Conservation (phyloP, 1,140 invertebrate genomes). For the Eumeta japonica region DNA sequence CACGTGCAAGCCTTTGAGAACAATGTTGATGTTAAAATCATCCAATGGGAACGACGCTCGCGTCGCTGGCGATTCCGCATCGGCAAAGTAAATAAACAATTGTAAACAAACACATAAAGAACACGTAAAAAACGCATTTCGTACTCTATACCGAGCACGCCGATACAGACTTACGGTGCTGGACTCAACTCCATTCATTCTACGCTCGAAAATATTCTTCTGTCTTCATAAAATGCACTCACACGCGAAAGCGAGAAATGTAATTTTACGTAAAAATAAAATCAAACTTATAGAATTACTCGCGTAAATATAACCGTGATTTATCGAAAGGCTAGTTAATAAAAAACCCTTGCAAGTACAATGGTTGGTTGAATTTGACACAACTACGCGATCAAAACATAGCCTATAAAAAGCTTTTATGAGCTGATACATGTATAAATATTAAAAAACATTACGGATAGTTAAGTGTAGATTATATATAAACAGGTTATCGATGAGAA, state of each 20-base stretch:
- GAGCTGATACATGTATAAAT: not conserved
- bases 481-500: conserved; percentile 14
- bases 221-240: not conserved
- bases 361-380: conserved; percentile 44
- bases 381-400: conserved; percentile 48
- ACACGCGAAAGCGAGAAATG: not conserved
- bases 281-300: conserved; percentile 1
- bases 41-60: no score
- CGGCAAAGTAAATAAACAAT: conserved; percentile 46
- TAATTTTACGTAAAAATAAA: not conserved
- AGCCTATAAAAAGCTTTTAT: conserved; percentile 28
- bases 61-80: conserved; percentile 12
- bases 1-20: no score
- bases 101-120: conserved; percentile 43
- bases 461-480: conserved; percentile 13
- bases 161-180: not conserved
- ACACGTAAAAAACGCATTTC: conserved; percentile 40
- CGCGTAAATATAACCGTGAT: conserved; percentile 27
- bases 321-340: conserved; percentile 29
- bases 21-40: no score
- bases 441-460: not conserved
- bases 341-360: conserved; percentile 32
- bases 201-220: not conserved
- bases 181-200: not conserved
- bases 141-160: conserved; percentile 20